A percentile compares a stretch with the other conserved stretches of the same genome.
phyloP scores from a whole-genome alignment of 2,888 invertebrate species.

The Tricholauxania praeusta region DNA sequence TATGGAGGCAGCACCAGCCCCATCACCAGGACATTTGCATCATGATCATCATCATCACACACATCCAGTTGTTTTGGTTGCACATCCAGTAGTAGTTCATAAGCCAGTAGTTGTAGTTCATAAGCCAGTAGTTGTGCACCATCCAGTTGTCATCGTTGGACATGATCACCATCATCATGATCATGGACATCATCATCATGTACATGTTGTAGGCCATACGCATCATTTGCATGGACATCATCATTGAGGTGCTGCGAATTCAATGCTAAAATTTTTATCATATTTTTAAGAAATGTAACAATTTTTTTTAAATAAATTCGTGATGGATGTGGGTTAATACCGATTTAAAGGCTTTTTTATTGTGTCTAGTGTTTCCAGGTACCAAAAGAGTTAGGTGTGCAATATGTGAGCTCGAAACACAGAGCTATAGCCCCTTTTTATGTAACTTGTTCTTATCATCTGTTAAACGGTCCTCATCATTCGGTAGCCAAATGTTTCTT shows the following conservation, averaged over 20 bases:
- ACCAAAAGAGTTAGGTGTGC: no score
- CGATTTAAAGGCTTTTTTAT: no score
- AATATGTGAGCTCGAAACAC: no score
- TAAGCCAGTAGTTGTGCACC: constrained; percentile 38
- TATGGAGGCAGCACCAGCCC: constrained; percentile 35
- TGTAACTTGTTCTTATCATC: no score
- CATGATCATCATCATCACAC: constrained; percentile 36
- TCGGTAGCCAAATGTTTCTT: no score
- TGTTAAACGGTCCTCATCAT: no score
- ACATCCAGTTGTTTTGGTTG: constrained; percentile 40
- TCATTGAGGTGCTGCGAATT: neutral
- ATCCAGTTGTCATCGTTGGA: constrained; percentile 32
- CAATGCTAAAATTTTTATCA: no score
- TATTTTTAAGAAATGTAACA: no score
- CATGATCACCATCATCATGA: constrained; percentile 39
- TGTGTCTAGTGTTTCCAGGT: no score
- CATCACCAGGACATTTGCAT: constrained; percentile 43
- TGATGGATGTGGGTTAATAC: no score
- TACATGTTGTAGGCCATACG: constrained; percentile 2
- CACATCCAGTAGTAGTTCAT: constrained; percentile 38
- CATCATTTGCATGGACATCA: constrained; percentile 25
- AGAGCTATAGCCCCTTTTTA: no score
- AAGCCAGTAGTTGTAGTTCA: constrained; percentile 41
- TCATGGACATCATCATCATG: constrained; percentile 13
- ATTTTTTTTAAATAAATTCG: no score